Percentiles rank a stretch among this genome's conserved stretches.
Conservation (phyloP, 2,113 vertebrate species). For the Climacteris rufus region DNA sequence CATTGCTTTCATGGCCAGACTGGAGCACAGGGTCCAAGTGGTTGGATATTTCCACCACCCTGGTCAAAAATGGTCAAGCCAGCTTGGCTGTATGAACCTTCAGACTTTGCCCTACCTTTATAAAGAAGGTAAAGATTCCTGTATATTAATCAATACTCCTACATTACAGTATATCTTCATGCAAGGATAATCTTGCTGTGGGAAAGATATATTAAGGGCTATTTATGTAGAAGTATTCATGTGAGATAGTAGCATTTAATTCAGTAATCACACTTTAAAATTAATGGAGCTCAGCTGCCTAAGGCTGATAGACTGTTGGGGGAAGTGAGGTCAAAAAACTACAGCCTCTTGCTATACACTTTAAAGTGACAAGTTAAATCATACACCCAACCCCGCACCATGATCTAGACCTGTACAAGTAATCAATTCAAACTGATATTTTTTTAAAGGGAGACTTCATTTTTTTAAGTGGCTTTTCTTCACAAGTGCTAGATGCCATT, state of each 20-base stretch:
- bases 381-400: rapidly evolving
- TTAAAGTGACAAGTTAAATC: background rate
- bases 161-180: background rate
- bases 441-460: background rate
- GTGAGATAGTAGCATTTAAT: background rate
- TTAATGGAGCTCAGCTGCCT: background rate
- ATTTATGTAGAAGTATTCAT: background rate
- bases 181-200: background rate
- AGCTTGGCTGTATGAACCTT: constrained; percentile 51
- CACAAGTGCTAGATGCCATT: background rate
- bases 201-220: background rate
- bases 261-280: background rate
- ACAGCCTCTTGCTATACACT: background rate
- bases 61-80: background rate
- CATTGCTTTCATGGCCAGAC: constrained; percentile 6
- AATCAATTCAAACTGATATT: background rate
- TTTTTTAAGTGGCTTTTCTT: background rate
- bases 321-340: background rate
- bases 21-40: background rate
- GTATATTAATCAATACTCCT: background rate
- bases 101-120: background rate
- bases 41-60: background rate
- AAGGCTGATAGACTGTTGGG: background rate
- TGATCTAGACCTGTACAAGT: background rate
- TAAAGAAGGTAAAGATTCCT: background rate